Evolutionary conservation across 2,797 vertebrate species (phyloP).

Genomic region (Silurus aristotelis): DNA sequence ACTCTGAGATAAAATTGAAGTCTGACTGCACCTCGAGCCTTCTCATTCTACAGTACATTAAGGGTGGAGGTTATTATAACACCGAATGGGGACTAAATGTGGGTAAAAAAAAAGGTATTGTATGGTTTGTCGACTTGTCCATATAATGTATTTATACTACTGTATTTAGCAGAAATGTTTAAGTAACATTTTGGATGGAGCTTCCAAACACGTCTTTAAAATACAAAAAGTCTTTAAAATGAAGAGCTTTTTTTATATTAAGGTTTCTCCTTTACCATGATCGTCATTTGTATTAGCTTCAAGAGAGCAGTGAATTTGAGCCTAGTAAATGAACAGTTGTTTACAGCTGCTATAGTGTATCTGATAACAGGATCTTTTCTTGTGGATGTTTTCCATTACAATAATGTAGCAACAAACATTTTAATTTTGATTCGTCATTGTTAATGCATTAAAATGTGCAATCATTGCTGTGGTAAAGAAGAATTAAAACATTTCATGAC

Average conservation of each 20-base stretch:
- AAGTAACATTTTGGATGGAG: not conserved
- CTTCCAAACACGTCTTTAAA: not conserved
- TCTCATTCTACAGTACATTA: too few species aligned
- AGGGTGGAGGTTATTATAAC: too few species aligned
- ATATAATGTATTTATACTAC: not conserved
- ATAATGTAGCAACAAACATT: not conserved
- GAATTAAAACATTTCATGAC: not conserved
- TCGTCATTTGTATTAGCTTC: not conserved
- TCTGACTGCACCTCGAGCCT: too few species aligned
- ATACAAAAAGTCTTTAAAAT: not conserved
- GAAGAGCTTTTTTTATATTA: not conserved
- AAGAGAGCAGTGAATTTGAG: not conserved
- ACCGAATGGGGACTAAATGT: too few species aligned
- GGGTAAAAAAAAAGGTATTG: too few species aligned
- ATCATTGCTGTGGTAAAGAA: not conserved
- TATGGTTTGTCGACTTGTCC: too few species aligned
- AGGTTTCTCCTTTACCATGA: not conserved
- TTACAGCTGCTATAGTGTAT: not conserved
- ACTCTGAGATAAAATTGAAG: too few species aligned
- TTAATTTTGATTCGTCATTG: not conserved
- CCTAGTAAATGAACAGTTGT: not conserved
- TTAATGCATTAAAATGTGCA: not conserved
- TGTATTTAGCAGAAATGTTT: not conserved
- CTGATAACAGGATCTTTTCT: not conserved
- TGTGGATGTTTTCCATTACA: not conserved